phyloP scores from a whole-genome alignment of 2,113 vertebrate genomes.

The Struthio camelus region DNA sequence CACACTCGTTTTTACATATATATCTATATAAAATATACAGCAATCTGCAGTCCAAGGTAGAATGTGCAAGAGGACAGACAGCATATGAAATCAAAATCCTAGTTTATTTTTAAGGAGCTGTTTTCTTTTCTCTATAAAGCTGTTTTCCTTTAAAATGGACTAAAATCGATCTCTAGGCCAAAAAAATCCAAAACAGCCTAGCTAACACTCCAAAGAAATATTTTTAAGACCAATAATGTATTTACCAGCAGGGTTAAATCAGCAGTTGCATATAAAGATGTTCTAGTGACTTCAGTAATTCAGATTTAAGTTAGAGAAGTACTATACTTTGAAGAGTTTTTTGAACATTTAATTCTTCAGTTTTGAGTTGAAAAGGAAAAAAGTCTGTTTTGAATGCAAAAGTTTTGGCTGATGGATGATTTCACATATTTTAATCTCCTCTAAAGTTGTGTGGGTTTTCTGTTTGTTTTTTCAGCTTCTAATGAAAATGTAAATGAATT shows the following conservation, averaged over 20 bases:
- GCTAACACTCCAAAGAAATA: not conserved
- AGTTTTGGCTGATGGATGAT: not conserved
- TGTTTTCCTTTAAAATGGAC: not conserved
- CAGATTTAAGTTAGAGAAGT: not conserved
- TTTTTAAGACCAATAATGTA: not conserved
- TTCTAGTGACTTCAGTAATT: not conserved
- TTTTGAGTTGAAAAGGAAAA: not conserved
- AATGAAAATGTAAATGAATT: not conserved
- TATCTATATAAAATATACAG: no score
- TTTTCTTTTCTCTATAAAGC: not conserved
- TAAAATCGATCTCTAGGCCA: not conserved
- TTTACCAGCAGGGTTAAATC: not conserved
- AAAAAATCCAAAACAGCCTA: not conserved
- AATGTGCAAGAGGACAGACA: not conserved
- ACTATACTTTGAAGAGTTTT: not conserved
- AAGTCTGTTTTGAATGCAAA: not conserved
- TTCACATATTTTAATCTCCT: not conserved
- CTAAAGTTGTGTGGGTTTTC: not conserved
- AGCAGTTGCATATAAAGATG: not conserved
- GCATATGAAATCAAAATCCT: not conserved
- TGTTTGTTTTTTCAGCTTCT: not conserved
- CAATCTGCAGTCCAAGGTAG: not conserved
- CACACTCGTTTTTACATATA: no score
- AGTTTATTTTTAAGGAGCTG: not conserved
- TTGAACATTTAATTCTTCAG: not conserved